Evolutionary conservation across 2,113 vertebrate species (phyloP).

Genomic region (Ibidorhyncha struthersii): DNA sequence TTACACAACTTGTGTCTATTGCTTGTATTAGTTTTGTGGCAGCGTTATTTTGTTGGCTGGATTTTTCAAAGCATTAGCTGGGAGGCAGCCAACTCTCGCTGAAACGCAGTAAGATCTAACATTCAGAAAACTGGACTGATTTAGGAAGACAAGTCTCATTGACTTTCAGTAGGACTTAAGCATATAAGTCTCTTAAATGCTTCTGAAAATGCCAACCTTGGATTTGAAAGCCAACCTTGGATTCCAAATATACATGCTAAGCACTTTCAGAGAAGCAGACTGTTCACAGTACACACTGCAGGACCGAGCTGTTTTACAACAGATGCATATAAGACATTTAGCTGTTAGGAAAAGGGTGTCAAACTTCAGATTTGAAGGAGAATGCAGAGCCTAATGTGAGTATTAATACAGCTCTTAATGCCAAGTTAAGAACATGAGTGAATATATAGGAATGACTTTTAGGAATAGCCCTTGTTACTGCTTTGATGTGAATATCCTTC

Average conservation of each 20-base stretch:
- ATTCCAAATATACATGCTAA: neutral
- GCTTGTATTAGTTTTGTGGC: neutral
- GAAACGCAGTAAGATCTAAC: neutral
- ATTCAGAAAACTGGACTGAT: neutral
- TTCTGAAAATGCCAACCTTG: neutral
- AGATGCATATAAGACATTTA: neutral
- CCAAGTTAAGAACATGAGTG: neutral
- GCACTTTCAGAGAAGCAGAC: neutral
- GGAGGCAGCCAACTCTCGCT: neutral
- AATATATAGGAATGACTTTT: conserved; percentile 1
- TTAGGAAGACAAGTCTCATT: neutral
- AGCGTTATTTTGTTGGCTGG: neutral
- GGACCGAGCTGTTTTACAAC: neutral
- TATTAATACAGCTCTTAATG: conserved; percentile 23
- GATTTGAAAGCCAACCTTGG: neutral
- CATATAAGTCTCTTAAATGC: neutral
- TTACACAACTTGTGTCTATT: neutral
- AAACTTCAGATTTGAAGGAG: neutral
- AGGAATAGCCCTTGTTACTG: neutral
- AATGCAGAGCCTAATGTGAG: neutral
- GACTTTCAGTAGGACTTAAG: neutral
- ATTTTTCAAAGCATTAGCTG: neutral
- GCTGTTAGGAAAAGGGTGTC: neutral
- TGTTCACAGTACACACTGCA: neutral
- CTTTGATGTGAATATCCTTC: conserved; percentile 54